Percentiles rank a stretch among this genome's conserved stretches.
These are phyloP conservation scores for Drosophila nr. medialis DNA, from an alignment of 2,888 invertebrate genomes.

Conservation along the genomic window DNA sequence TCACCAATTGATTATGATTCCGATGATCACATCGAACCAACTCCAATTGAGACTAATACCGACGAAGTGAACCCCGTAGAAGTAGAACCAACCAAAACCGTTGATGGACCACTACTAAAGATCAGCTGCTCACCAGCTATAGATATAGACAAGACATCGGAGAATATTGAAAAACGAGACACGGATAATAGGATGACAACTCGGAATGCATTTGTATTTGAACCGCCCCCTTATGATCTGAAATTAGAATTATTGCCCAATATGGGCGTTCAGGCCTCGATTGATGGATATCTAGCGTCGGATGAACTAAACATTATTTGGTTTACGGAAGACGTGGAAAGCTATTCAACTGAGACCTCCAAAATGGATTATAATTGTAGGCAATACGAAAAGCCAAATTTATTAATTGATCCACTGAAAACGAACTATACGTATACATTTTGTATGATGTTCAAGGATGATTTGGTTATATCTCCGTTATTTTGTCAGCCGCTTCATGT, in stretches of 20 bases:
- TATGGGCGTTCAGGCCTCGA: constrained; percentile 59
- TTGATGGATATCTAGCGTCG: constrained; percentile 44
- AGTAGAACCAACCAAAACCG: constrained; percentile 6
- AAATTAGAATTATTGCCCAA: constrained; percentile 59
- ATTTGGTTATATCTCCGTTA: constrained; percentile 74
- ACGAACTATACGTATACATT: constrained; percentile 81
- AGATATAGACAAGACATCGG: background rate
- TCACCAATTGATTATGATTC: background rate
- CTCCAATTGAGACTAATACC: background rate
- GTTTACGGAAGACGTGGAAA: constrained; percentile 70
- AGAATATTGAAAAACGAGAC: background rate
- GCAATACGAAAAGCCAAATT: constrained; percentile 59
- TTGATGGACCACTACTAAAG: constrained; percentile 30
- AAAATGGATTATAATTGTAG: constrained; percentile 72
- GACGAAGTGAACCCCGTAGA: background rate
- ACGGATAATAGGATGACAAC: background rate
- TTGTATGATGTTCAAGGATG: constrained; percentile 66
- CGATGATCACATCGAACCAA: background rate
- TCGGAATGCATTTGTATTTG: constrained; percentile 51
- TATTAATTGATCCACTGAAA: constrained; percentile 63
- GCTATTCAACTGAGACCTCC: constrained; percentile 5
- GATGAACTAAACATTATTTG: constrained; percentile 75
- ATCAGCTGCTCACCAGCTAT: constrained; percentile 44
- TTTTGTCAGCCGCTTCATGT: constrained; percentile 80
- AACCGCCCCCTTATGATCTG: constrained; percentile 73